These are phyloP conservation scores for Hermetia illucens DNA, from an alignment of 1,140 invertebrate genomes.

Conservation along the genomic window DNA sequence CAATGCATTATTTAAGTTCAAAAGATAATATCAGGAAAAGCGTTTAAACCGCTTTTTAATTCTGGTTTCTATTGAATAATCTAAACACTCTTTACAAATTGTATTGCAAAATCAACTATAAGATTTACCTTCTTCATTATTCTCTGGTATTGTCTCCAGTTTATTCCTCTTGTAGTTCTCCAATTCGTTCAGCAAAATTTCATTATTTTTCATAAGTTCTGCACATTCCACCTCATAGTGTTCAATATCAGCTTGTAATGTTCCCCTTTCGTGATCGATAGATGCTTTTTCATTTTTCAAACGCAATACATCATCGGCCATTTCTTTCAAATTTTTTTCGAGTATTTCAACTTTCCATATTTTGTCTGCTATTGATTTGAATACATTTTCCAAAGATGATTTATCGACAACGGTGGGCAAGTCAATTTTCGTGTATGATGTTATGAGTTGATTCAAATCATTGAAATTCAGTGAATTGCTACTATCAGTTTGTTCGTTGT, in stretches of 20 bases:
- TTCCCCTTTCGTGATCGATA: conserved; percentile 36
- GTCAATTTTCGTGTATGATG: conserved; percentile 14
- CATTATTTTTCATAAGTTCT: conserved; percentile 50
- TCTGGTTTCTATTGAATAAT: too few relatives aligned
- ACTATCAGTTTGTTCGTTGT: conserved; percentile 6
- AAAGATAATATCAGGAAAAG: too few relatives aligned
- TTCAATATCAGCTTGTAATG: conserved; percentile 38
- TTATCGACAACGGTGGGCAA: conserved; percentile 11
- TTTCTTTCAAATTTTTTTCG: conserved; percentile 24
- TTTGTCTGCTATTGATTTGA: conserved; percentile 24
- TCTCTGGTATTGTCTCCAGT: conserved; percentile 48
- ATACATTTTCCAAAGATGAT: conserved; percentile 24
- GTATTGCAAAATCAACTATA: too few relatives aligned
- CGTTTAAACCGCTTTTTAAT: too few relatives aligned
- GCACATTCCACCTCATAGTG: conserved; percentile 45
- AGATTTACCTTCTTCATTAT: conserved; percentile 52
- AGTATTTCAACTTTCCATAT: conserved; percentile 21
- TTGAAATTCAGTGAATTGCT: conserved; percentile 31
- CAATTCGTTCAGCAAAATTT: conserved; percentile 44
- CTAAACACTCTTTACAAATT: too few relatives aligned
- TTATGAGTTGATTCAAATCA: conserved; percentile 13
- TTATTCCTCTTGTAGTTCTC: conserved; percentile 42
- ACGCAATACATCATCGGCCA: conserved; percentile 19
- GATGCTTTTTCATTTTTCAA: conserved; percentile 18
- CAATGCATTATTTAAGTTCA: too few relatives aligned